Evolutionary conservation across 1,140 invertebrate genomes (phyloP), one percentile per base, ranked within the genome.

Genomic region (Leptopilina boulardi): DNA sequence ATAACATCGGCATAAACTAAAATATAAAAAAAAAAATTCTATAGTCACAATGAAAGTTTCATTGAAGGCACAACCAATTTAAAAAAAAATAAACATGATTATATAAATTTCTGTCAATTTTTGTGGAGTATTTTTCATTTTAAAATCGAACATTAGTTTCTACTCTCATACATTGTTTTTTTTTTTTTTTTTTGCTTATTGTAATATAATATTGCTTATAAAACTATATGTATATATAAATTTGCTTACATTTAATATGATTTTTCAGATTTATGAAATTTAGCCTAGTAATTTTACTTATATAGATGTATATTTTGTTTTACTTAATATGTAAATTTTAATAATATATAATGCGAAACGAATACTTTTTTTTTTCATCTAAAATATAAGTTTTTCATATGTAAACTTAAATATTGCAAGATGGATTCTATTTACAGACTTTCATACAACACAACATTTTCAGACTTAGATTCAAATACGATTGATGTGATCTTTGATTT

Each of bases 391-490:
- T 66, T 66, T 66, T 11, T n/a, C n/a, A n/a, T n/a, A 15, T 66
- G 11, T 8, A 51, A 19, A 38, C 23, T 70, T 42, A 5, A 47
- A 19, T 41, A 59, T 44, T 19, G 18, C 74, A 66, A 51, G 59
- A 66, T 66, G 59, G 78, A 77, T 77, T 78, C 83, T 86, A 86
- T 86, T 74, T 86, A 86, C 84, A 86, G 82, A 83, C 83, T 86
- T 84, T 86, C 83, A 83, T 86, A 86, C 84, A 86, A 80, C 74
- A 79, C 71, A 74, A 79, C 71, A 74, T 41, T 78, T 78, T 78
- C 54, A 66, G 59, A 66, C 59, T 30, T 23, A 59, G 56, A 59
- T 59, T 59, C 56, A 59, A 66, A 30, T 30, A 66, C 59, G 5
- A 34, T 66, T 66, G n/a, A n/a, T 15, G 23, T 9, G 23, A 23